A percentile compares a stretch with the other conserved stretches of the same genome.
These are phyloP conservation scores for Apodemus speciosus DNA, from an alignment of 2,113 vertebrate genomes.

Conservation along the genomic window DNA sequence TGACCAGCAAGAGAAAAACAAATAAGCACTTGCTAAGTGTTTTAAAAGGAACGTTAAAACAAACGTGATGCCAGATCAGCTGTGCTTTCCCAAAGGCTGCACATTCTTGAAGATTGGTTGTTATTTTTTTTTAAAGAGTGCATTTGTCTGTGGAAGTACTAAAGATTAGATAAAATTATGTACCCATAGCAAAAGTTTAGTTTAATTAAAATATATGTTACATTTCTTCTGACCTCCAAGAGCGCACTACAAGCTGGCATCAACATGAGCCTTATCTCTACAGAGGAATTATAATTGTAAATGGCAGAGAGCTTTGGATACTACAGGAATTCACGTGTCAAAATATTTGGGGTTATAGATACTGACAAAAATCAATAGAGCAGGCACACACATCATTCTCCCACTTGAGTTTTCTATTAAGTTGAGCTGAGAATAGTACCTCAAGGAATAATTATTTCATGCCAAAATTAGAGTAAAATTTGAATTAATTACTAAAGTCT, in stretches of 20 bases:
- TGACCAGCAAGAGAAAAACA: conserved; percentile 31
- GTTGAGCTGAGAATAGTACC: conserved; percentile 45
- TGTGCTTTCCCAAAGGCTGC: neutral
- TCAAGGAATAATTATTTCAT: conserved; percentile 63
- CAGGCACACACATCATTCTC: conserved; percentile 3
- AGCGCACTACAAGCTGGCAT: conserved; percentile 9
- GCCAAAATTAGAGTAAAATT: conserved; percentile 63
- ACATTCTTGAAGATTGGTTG: neutral
- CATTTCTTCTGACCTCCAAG: conserved; percentile 48
- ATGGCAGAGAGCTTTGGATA: conserved; percentile 53
- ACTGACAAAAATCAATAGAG: conserved; percentile 47
- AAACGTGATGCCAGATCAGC: neutral
- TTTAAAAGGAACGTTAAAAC: conserved; percentile 37
- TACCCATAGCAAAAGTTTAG: conserved; percentile 49
- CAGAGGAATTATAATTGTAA: conserved; percentile 48
- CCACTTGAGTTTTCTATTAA: conserved; percentile 63
- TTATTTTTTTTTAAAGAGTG: neutral
- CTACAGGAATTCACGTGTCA: conserved; percentile 43
- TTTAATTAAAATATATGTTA: conserved; percentile 64
- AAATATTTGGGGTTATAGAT: conserved; percentile 68
- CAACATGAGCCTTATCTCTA: conserved; percentile 24
- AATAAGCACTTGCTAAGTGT: neutral
- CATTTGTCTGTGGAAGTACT: neutral
- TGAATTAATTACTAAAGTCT: conserved; percentile 59
- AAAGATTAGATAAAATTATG: conserved; percentile 59